A percentile compares a stretch with the other conserved stretches of the same genome.
These are phyloP conservation scores for Cremastobaeus sp. DNA, from an alignment of 2,888 invertebrate species.

Conservation along the genomic window DNA sequence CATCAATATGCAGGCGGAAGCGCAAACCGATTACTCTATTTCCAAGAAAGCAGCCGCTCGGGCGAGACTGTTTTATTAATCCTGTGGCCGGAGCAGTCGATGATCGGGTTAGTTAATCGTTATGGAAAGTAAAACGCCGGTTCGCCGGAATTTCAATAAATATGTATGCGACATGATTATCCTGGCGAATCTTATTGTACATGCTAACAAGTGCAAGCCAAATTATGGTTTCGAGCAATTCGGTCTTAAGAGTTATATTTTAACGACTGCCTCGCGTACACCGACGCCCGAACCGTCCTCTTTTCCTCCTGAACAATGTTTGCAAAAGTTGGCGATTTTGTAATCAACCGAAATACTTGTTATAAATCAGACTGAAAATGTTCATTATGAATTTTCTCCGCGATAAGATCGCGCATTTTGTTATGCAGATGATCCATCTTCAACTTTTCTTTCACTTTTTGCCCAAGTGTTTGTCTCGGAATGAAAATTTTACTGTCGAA, in stretches of 20 bases:
- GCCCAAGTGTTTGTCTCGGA: slow-evolving; percentile 49
- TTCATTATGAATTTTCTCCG: slow-evolving; percentile 13
- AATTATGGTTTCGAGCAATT: slow-evolving; percentile 29
- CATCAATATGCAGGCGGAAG: slow-evolving; percentile 63
- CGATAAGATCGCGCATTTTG: slow-evolving; percentile 13
- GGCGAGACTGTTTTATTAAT: slow-evolving; percentile 65
- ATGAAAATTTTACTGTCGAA: slow-evolving; percentile 59
- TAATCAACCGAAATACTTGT: too few species aligned
- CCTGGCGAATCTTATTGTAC: slow-evolving; percentile 15
- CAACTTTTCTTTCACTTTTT: slow-evolving; percentile 52
- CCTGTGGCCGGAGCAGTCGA: slow-evolving; percentile 57
- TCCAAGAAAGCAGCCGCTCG: slow-evolving; percentile 60
- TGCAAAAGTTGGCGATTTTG: too few species aligned
- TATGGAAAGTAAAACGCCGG: slow-evolving; percentile 60
- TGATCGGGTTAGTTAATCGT: slow-evolving; percentile 66
- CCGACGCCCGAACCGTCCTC: too few species aligned
- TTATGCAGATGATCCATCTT: slow-evolving; percentile 21
- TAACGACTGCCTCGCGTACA: too few species aligned
- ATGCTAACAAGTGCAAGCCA: slow-evolving; percentile 20
- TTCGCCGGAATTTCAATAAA: slow-evolving; percentile 39
- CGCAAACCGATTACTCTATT: slow-evolving; percentile 63
- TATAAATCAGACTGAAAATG: too few species aligned
- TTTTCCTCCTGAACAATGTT: too few species aligned
- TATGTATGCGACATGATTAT: slow-evolving; percentile 49
- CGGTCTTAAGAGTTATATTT: slow-evolving; percentile 19